These are phyloP conservation scores for Andrena cerasifolii DNA, from an alignment of 1,140 invertebrate genomes.

Conservation along the genomic window DNA sequence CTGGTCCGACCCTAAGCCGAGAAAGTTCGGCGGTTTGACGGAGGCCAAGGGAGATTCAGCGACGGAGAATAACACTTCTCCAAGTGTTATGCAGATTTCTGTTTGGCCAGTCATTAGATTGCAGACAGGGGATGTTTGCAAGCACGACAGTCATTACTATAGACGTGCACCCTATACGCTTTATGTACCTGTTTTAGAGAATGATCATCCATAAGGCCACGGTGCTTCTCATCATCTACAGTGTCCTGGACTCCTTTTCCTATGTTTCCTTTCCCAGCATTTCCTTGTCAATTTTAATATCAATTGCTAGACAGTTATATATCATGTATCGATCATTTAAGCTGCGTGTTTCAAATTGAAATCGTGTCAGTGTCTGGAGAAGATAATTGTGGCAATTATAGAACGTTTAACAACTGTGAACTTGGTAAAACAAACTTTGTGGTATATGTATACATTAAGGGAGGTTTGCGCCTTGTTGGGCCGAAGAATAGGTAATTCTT, in stretches of 20 bases:
- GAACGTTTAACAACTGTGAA: too few species aligned
- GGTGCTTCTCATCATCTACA: slow-evolving; percentile 36
- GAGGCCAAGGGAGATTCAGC: slow-evolving; percentile 51
- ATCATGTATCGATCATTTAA: too few species aligned
- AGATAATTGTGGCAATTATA: too few species aligned
- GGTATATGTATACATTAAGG: too few species aligned
- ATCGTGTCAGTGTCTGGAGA: too few species aligned
- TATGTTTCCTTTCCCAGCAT: slow-evolving; percentile 33
- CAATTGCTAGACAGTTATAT: too few species aligned
- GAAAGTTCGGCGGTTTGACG: slow-evolving; percentile 73
- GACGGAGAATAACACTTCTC: slow-evolving; percentile 63
- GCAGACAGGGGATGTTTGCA: slow-evolving; percentile 47
- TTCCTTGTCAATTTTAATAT: slow-evolving; percentile 24
- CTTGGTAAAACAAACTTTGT: too few species aligned
- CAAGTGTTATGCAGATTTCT: slow-evolving; percentile 82
- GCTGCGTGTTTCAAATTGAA: too few species aligned
- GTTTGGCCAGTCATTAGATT: slow-evolving; percentile 78
- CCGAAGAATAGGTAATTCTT: too few species aligned
- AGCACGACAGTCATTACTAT: slow-evolving; percentile 57
- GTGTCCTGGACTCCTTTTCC: slow-evolving; percentile 33
- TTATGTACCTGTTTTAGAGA: slow-evolving; percentile 30
- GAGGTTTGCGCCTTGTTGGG: too few species aligned
- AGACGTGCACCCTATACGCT: slow-evolving; percentile 16
- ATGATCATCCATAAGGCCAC: slow-evolving; percentile 29
- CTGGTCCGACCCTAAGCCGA: slow-evolving; percentile 69